Base-by-base conservation (phyloP, 2,888 invertebrate genomes). In the Andrena dorsata region DNA sequence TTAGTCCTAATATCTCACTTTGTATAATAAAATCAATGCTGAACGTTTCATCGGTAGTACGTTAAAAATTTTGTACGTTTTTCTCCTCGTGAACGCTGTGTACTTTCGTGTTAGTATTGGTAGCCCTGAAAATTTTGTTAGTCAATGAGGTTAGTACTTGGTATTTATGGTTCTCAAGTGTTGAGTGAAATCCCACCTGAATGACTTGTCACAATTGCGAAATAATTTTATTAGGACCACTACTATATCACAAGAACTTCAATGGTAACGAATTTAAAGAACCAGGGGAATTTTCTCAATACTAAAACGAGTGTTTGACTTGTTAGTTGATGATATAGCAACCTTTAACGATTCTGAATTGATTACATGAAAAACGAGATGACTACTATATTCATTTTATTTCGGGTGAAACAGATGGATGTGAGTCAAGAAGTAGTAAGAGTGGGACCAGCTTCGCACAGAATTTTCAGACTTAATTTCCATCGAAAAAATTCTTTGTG, bases 41-140 rank as follows among this genome's bases (percentile, higher is more conserved):
- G 13, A 66, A 32, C 13, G 8, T n/a, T n/a, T 53, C 63, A 7
- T 32, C 23, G 56, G 51, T 51, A 56, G 23, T 56, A 23, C n/a
- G 71, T 71, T 71, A 66, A 64, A 61, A 61, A 47, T 53, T 78
- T 78, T 78, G 77, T 78, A 78, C 77, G 75, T 74, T 74, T 63
- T 63, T 32, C 7, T 2, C 23, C 10, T 41, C 41, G 13, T 23
- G 41, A 63, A 26, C 28, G 47, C 10, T 30, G 41, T 26, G 28
- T 30, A 60, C n/a, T 47, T 56, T 72, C 49, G 72, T 68, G 80
- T 71, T 79, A 68, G 60, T 35, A 53, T n/a, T 63, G 66, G 80
- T 68, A 80, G 80, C 80, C 80, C 80, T 80, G 80, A 80, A 80
- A 80, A 80, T 80, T 63, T 80, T 68, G 49, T 80, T 66, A 66